phyloP scores from a whole-genome alignment of 2,888 invertebrate species.

The Aphidoletes aphidimyza region DNA sequence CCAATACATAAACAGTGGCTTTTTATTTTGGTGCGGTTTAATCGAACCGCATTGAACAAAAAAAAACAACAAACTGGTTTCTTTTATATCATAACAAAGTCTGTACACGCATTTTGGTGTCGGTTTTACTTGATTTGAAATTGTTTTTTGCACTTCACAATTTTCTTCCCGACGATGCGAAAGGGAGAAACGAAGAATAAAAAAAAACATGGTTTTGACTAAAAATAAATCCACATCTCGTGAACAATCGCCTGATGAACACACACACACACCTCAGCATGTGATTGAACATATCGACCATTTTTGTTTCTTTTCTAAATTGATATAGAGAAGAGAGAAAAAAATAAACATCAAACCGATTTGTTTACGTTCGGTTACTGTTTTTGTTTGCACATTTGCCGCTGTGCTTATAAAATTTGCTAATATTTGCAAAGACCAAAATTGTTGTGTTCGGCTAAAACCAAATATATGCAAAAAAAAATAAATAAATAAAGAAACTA shows the following conservation, averaged over 20 bases:
- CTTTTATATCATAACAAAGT: conserved; percentile 31
- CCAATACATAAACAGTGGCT: not conserved
- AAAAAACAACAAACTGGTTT: conserved; percentile 4
- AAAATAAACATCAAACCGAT: not conserved
- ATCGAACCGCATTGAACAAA: not conserved
- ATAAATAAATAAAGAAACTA: no score
- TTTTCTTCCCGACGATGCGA: not conserved
- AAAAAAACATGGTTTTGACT: not conserved
- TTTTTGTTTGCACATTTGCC: not conserved
- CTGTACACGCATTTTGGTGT: conserved; percentile 25
- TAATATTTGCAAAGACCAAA: not conserved
- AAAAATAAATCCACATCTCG: not conserved
- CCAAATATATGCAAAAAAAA: not conserved
- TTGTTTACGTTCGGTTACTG: not conserved
- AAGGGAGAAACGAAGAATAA: not conserved
- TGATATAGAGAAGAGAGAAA: no score
- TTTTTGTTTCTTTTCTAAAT: no score
- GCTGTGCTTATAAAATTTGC: not conserved
- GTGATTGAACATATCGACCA: conserved; percentile 34
- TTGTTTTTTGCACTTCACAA: not conserved
- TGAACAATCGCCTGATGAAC: conserved; percentile 28
- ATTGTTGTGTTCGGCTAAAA: no score
- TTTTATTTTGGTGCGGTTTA: not conserved
- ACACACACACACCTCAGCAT: conserved; percentile 44
- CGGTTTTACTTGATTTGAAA: not conserved